phyloP scores from a whole-genome alignment of 2,113 vertebrate species.

The Atlantisia rogersi region DNA sequence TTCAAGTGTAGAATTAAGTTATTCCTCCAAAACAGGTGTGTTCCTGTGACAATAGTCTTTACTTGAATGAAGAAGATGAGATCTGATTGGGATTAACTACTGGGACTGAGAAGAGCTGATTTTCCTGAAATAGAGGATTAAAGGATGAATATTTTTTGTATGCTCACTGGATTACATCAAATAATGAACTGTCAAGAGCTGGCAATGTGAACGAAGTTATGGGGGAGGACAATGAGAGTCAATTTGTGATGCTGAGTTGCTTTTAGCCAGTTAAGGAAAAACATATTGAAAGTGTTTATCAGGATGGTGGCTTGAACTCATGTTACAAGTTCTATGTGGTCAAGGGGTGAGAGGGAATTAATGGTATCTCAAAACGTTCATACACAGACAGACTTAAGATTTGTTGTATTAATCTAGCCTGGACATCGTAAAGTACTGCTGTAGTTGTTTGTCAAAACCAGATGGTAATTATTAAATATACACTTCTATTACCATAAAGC shows the following conservation, averaged over 20 bases:
- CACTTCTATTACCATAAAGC: background rate
- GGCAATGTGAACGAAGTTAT: background rate
- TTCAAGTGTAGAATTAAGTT: background rate
- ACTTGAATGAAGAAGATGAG: background rate
- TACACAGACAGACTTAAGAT: background rate
- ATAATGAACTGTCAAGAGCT: background rate
- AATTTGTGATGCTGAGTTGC: background rate
- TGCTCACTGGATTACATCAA: background rate
- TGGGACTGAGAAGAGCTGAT: background rate
- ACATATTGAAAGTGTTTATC: background rate
- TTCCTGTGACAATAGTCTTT: background rate
- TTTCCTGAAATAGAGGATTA: background rate
- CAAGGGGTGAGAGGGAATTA: background rate
- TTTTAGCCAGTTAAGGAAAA: background rate
- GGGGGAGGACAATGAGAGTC: background rate
- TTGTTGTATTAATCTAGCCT: background rate
- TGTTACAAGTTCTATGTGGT: background rate
- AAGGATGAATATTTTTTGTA: background rate
- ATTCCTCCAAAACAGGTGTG: background rate
- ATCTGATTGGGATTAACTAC: background rate
- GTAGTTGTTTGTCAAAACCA: background rate
- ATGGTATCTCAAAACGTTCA: background rate
- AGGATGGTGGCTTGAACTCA: background rate
- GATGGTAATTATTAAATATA: background rate
- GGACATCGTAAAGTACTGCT: background rate